Base-by-base conservation (phyloP, 1,140 invertebrate genomes). In the Anoplolepis gracilipes region DNA sequence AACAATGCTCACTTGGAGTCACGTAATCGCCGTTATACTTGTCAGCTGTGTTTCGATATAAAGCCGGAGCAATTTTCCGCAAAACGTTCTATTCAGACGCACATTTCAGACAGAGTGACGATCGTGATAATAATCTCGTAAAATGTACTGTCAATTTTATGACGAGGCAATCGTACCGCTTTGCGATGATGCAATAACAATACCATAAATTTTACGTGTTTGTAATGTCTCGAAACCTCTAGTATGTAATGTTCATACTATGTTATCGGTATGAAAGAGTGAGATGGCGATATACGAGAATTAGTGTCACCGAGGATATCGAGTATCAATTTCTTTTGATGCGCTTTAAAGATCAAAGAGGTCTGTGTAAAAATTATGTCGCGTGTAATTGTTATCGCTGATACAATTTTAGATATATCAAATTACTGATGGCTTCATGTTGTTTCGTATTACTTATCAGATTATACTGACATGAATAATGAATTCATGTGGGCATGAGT, bases 1-100 rank as follows among this genome's bases (percentile, higher is more conserved):
- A 73, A 82, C 78, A 82, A 72, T 72, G 53, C 78, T 82, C 78
- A 82, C 78, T 82, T 82, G 67, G 67, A 82, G 78, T 82, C 78
- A 82, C 78, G 78, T 82, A 72, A 82, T 81, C 78, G 78, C 36
- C 36, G 78, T 59, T 72, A 59, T 33, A 36, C n/a, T 16, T 11
- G 46, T 1, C 46, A 36, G 36, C 25, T 6, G 65, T 46, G 67
- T 82, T 82, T 73, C 25, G 46, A 49, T 33, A 67, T 19, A 78
- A 22, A 72, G 36, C 33, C 13, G 67, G 6, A 11, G 25, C 8
- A n/a, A 33, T 59, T 82, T 53, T 59, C 25, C 53, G 28, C 36
- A 73, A 59, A 82, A 73, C 19, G 28, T 46, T 73, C 78, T 13
- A 42, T 39, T 78, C 42, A 8, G 46, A n/a, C n/a, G 46, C 46